These are phyloP conservation scores for Diarsia dahlii DNA, from an alignment of 2,888 invertebrate genomes.

Conservation along the genomic window DNA sequence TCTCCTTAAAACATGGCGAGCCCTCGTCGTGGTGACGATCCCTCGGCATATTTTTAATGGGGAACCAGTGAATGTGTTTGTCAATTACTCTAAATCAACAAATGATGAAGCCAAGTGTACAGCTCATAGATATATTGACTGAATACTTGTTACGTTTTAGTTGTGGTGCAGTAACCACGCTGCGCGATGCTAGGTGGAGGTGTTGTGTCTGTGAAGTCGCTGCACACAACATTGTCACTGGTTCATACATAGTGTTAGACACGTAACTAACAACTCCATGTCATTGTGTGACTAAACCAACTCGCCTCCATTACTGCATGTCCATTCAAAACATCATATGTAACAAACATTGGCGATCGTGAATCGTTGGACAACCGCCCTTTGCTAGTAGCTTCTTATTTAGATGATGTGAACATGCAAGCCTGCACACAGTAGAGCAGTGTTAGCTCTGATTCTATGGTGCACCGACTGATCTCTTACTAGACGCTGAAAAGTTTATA, in stretches of 20 bases:
- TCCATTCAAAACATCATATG: conserved; percentile 24
- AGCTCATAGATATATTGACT: background rate
- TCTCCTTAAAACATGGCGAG: background rate
- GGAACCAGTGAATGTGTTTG: background rate
- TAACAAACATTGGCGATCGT: background rate
- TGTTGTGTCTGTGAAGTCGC: background rate
- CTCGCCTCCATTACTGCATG: conserved; percentile 36
- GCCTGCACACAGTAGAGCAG: conserved; percentile 5
- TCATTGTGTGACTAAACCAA: conserved; percentile 31
- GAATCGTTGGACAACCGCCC: background rate
- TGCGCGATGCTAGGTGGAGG: background rate
- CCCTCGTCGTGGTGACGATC: background rate
- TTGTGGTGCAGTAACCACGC: background rate
- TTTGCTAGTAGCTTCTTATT: conserved; percentile 12
- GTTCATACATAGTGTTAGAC: conserved; percentile 18
- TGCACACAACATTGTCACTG: background rate
- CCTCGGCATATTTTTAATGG: background rate
- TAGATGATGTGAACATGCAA: background rate
- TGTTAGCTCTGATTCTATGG: conserved; percentile 8
- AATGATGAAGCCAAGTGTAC: background rate
- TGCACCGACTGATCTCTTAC: background rate
- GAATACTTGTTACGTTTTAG: background rate
- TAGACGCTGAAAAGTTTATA: background rate
- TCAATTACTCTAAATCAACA: background rate
- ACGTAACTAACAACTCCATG: conserved; percentile 24